phyloP scores from a whole-genome alignment of 2,113 vertebrate species.

The Andinoacara biseriatus region DNA sequence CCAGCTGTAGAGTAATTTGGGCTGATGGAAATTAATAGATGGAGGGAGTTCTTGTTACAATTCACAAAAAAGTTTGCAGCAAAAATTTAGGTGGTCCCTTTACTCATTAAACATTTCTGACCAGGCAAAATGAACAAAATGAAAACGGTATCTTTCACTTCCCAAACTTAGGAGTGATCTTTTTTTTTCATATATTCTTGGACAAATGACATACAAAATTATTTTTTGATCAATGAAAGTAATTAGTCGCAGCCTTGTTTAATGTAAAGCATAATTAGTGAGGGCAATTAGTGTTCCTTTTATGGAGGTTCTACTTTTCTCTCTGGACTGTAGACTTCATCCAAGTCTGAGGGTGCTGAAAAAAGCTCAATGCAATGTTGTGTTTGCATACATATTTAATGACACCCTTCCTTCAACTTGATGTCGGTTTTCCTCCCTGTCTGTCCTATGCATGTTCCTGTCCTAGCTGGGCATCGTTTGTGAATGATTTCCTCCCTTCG shows the following conservation, averaged over 20 bases:
- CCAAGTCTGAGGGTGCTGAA: slow-evolving; percentile 25
- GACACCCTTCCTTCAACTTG: slow-evolving; percentile 23
- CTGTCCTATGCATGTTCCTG: slow-evolving; percentile 26
- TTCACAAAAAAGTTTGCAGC: background rate
- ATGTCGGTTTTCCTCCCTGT: slow-evolving; percentile 18
- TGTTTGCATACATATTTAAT: slow-evolving; percentile 60
- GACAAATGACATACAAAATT: background rate
- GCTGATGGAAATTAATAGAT: slow-evolving; percentile 30
- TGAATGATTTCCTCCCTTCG: slow-evolving; percentile 53
- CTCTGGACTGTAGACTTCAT: slow-evolving; percentile 24
- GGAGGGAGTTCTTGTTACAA: slow-evolving; percentile 5
- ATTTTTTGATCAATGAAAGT: slow-evolving; percentile 14
- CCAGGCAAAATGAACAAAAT: background rate
- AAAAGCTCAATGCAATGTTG: slow-evolving; percentile 42
- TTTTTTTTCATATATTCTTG: background rate
- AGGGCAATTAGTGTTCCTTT: slow-evolving; percentile 46
- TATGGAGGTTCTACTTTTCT: slow-evolving; percentile 33
- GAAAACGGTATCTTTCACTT: background rate
- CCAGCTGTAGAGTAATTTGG: slow-evolving; percentile 28
- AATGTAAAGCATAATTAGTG: slow-evolving; percentile 40
- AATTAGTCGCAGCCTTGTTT: slow-evolving; percentile 31
- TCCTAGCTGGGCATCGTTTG: slow-evolving; percentile 33
- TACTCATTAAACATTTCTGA: background rate
- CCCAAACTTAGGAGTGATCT: background rate
- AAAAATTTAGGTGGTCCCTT: background rate